phyloP scores from a whole-genome alignment of 1,140 invertebrate species.

The Saccostrea cuccullata region DNA sequence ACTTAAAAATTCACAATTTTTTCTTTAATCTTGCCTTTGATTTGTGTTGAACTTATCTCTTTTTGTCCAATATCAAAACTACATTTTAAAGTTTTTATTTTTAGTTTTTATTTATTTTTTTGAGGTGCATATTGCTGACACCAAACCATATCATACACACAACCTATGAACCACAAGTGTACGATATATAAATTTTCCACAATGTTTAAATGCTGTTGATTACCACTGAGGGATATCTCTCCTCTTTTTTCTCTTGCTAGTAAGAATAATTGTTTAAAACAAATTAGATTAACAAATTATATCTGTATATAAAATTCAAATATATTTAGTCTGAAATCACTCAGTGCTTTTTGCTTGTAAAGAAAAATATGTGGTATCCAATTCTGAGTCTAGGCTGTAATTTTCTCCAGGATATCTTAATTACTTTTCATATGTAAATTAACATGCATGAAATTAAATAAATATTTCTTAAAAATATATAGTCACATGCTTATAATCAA shows the following conservation, averaged over 20 bases:
- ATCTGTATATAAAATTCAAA: too few relatives aligned
- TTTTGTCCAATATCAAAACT: background rate
- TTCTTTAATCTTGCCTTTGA: background rate
- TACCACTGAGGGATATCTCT: background rate
- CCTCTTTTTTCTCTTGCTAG: conserved; percentile 27
- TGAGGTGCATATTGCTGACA: background rate
- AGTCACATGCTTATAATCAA: too few relatives aligned
- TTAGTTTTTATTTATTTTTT: background rate
- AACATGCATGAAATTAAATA: too few relatives aligned
- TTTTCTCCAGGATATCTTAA: too few relatives aligned
- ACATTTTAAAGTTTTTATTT: background rate
- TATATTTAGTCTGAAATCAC: too few relatives aligned
- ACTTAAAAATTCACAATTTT: background rate
- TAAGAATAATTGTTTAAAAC: background rate
- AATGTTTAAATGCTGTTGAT: background rate
- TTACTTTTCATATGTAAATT: too few relatives aligned
- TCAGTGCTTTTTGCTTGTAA: too few relatives aligned
- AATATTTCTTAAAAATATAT: too few relatives aligned
- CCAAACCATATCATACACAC: background rate
- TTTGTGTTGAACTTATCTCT: background rate
- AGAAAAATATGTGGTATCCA: too few relatives aligned
- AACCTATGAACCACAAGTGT: background rate
- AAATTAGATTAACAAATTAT: background rate
- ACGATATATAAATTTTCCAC: background rate
- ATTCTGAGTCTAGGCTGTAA: too few relatives aligned